These are phyloP conservation scores for Clarias magur DNA, from an alignment of 2,113 vertebrate species.

Conservation along the genomic window DNA sequence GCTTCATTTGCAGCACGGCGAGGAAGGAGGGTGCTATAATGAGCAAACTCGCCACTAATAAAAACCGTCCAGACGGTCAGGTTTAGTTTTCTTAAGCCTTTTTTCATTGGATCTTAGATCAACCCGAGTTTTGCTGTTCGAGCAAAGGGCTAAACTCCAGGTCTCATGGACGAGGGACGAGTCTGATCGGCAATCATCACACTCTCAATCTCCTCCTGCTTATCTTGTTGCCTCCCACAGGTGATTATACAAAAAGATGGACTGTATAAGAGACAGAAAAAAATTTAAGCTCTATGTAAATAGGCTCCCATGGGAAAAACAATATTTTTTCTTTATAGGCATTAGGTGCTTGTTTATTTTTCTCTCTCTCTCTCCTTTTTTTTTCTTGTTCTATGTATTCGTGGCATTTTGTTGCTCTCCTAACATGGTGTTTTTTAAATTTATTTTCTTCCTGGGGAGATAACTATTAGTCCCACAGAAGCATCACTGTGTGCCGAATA, in stretches of 20 bases:
- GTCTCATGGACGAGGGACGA: neutral
- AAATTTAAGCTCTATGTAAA: too few species aligned
- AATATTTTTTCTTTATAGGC: neutral
- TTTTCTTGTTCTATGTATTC: neutral
- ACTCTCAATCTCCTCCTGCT: neutral
- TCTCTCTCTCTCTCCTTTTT: neutral
- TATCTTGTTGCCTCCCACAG: neutral
- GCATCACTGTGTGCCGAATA: neutral
- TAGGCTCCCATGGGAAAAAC: neutral
- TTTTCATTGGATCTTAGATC: neutral
- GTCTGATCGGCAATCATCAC: neutral
- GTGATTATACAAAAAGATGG: neutral
- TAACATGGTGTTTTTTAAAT: neutral
- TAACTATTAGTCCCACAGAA: neutral
- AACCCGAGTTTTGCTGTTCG: neutral
- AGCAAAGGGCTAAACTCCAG: neutral
- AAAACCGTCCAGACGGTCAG: neutral
- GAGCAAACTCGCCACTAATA: constrained; percentile 37
- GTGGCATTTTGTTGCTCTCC: neutral
- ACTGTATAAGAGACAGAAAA: neutral
- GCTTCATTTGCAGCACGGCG: constrained; percentile 34
- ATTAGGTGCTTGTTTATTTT: neutral
- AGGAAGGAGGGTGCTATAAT: constrained; percentile 43
- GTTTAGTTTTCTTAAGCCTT: neutral
- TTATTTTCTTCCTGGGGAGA: too few species aligned